Evolutionary conservation across 2,113 vertebrate genomes (phyloP), one percentile per base, ranked within the genome.

Genomic region (Sardina pilchardus): DNA sequence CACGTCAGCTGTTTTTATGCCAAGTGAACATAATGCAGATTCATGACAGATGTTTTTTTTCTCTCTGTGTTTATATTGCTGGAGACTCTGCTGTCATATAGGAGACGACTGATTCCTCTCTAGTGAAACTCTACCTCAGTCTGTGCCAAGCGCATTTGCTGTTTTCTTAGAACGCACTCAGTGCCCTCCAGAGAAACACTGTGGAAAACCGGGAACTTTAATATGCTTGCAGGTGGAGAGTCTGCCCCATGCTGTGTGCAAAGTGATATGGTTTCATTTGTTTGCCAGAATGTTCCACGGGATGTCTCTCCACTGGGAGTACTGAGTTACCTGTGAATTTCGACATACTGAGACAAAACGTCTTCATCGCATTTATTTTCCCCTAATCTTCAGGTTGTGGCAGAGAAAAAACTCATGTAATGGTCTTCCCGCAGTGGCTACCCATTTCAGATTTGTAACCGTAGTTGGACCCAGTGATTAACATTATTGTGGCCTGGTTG

Each of bases 401-500:
- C 12, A 39, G 71, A 78, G 71, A 16, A 78, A 78, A 4, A 78
- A 78, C 71, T 36, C 10, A 78, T 78, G 36, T 78, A 78, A 78
- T 16, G 30, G 71, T 78, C 30, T 16, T 17, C 17, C 36, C 30
- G 16, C 71, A 78, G 10, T 78, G 16, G 71, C 71, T 36, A 39
- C 71, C 71, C 30, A 36, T 78, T 78, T 39, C 30, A 78, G 34
- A 78, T 78, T 36, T 78, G 71, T 34, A 78, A 78, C 10, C 16
- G 12, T 78, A 36, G 5, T 36, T 14, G 36, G 34, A 78, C 30
- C 26, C 14, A 34, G 30, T 78, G 71, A 78, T 78, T 17, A 78
- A 78, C 30, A 34, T 78, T 78, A 78, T 78, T 78, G 71, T 78
- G 71, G 71, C 34, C 26, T 36, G 71, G 30, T 78, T 78, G 71